Percentiles rank a stretch among this genome's conserved stretches.
Evolutionary conservation across 2,113 vertebrate species (phyloP).

Genomic region (Helogale parvula): DNA sequence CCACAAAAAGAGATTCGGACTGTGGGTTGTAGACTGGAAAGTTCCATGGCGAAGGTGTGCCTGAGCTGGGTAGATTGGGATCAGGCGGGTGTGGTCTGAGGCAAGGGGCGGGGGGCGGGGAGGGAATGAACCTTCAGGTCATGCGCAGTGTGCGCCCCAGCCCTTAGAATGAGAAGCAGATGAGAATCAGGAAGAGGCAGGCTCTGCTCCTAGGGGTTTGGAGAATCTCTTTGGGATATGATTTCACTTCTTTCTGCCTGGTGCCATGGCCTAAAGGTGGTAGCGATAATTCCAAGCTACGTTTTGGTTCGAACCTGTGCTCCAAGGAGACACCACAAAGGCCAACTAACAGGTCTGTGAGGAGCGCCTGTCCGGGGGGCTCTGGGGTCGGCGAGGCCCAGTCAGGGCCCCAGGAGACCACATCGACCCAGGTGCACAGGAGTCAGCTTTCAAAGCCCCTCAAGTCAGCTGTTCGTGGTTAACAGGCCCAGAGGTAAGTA

Average conservation of each 20-base stretch:
- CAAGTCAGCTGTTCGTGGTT: not conserved
- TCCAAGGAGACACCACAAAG: not conserved
- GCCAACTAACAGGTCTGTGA: not conserved
- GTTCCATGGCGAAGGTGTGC: not conserved
- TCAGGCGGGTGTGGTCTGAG: not conserved
- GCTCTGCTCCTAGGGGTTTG: not conserved
- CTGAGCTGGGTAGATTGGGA: not conserved
- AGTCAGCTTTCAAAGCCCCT: not conserved
- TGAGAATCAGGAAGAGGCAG: not conserved
- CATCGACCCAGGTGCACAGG: slow-evolving; percentile 32
- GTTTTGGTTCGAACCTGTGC: not conserved
- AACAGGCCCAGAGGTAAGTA: slow-evolving; percentile 32
- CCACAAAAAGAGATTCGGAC: not conserved
- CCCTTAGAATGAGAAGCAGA: not conserved
- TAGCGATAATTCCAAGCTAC: not conserved
- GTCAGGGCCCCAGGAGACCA: slow-evolving; percentile 43
- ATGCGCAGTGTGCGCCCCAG: too few species aligned
- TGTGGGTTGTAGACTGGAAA: not conserved
- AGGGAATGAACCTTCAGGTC: too few species aligned
- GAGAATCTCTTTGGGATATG: not conserved
- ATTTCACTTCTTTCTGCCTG: not conserved
- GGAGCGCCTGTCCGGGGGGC: not conserved
- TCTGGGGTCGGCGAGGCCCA: not conserved
- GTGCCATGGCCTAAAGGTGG: not conserved
- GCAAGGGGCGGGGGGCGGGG: not conserved